Evolutionary conservation across 2,113 vertebrate species (phyloP).

Genomic region (Formicarius rufipectus): DNA sequence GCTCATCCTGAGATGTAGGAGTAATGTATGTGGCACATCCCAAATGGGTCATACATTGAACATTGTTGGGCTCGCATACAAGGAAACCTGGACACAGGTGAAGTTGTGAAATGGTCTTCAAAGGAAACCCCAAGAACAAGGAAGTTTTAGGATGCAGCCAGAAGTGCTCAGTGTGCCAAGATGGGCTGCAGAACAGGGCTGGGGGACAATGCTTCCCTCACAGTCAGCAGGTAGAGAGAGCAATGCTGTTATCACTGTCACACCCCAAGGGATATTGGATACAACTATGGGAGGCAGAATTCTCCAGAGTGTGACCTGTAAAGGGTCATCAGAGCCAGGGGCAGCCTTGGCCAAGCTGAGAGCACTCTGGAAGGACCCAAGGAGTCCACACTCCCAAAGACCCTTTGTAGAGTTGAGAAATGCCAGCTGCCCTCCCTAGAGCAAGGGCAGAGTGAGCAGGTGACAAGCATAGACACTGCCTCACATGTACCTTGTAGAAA

Average conservation of each 20-base stretch:
- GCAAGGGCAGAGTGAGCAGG: background rate
- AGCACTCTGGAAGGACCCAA: background rate
- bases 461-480: background rate
- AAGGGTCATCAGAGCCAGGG: background rate
- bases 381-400: background rate
- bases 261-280: background rate
- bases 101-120: background rate
- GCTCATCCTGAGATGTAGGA: background rate
- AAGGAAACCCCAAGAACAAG: background rate
- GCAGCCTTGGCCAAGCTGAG: background rate
- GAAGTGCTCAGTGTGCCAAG: background rate
- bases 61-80: background rate
- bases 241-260: background rate
- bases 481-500: constrained; percentile 86
- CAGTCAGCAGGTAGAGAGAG: background rate
- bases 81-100: background rate
- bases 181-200: background rate
- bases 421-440: background rate
- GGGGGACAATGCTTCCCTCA: background rate
- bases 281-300: background rate
- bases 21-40: background rate
- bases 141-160: background rate
- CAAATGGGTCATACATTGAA: background rate
- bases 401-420: background rate
- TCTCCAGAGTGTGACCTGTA: fast-evolving